These are phyloP conservation scores for Zaprionus gabonicus DNA, from an alignment of 1,140 invertebrate species.

Conservation along the genomic window DNA sequence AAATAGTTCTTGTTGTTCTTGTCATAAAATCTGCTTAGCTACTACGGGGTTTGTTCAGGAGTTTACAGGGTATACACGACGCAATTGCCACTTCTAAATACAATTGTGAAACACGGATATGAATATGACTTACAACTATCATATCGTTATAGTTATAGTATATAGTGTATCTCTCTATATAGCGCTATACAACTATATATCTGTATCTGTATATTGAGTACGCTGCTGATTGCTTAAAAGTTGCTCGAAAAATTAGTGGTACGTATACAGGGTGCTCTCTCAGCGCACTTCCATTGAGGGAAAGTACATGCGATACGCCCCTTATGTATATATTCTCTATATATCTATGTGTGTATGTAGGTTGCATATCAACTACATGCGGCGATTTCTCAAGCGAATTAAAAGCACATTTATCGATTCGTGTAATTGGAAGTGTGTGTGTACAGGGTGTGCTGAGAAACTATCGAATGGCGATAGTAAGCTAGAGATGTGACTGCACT, in stretches of 20 bases:
- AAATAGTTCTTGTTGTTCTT: constrained; percentile 34
- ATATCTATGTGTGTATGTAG: constrained; percentile 40
- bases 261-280: constrained; percentile 19
- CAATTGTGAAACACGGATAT: constrained; percentile 67
- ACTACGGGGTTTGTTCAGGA: constrained; percentile 25
- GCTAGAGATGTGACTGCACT: not conserved
- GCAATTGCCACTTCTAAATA: constrained; percentile 62
- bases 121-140: constrained; percentile 44
- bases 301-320: constrained; percentile 1
- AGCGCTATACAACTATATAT: constrained; percentile 28
- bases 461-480: not conserved
- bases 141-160: constrained; percentile 15
- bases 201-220: constrained; percentile 47
- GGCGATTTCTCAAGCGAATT: constrained; percentile 69
- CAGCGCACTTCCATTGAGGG: not conserved
- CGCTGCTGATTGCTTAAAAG: constrained; percentile 77
- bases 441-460: not conserved
- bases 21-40: constrained; percentile 51
- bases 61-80: constrained; percentile 47
- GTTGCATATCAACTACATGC: constrained; percentile 55
- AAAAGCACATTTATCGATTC: constrained; percentile 61
- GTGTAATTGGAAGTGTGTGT: constrained; percentile 40
- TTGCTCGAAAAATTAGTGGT: constrained; percentile 79
- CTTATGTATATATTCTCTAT: constrained; percentile 27
- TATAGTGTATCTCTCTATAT: constrained; percentile 19